A percentile compares a stretch with the other conserved stretches of the same genome.
phyloP scores from a whole-genome alignment of 2,888 invertebrate genomes.

The Parnassius mnemosyne region DNA sequence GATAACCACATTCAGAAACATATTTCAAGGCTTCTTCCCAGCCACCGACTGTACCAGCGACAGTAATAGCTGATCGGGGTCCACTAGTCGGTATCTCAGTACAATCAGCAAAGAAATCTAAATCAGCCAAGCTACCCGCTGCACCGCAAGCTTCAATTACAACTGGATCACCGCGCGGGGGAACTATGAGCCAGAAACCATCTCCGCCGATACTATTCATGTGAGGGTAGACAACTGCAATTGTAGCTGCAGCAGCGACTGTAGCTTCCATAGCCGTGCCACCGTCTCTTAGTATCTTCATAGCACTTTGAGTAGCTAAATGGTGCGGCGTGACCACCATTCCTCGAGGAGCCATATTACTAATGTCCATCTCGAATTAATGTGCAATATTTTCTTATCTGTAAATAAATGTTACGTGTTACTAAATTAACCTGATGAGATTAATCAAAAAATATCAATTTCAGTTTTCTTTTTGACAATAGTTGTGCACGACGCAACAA shows the following conservation, averaged over 20 bases:
- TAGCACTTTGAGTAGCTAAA: constrained; percentile 64
- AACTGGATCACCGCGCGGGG: constrained; percentile 60
- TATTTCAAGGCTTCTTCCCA: constrained; percentile 71
- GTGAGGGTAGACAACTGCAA: constrained; percentile 68
- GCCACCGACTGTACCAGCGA: constrained; percentile 67
- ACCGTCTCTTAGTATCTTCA: constrained; percentile 59
- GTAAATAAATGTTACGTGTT: constrained; percentile 1
- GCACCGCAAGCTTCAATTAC: constrained; percentile 67
- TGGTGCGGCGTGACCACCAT: constrained; percentile 74
- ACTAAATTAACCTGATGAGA: no score
- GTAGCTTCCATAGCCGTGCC: constrained; percentile 72
- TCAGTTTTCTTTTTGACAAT: neutral
- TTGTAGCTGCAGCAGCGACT: constrained; percentile 67
- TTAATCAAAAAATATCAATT: neutral
- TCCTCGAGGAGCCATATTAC: constrained; percentile 51
- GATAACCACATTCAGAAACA: constrained; percentile 60
- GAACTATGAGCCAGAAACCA: constrained; percentile 67
- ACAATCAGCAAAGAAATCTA: constrained; percentile 49
- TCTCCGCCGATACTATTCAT: constrained; percentile 72
- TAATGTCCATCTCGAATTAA: constrained; percentile 41
- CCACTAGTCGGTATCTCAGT: constrained; percentile 56
- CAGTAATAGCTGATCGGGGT: constrained; percentile 60
- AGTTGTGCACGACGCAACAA: no score
- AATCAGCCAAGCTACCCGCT: constrained; percentile 59
- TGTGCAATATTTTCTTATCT: neutral